These are phyloP conservation scores for Egretta garzetta DNA, from an alignment of 2,113 vertebrate species.

Conservation along the genomic window DNA sequence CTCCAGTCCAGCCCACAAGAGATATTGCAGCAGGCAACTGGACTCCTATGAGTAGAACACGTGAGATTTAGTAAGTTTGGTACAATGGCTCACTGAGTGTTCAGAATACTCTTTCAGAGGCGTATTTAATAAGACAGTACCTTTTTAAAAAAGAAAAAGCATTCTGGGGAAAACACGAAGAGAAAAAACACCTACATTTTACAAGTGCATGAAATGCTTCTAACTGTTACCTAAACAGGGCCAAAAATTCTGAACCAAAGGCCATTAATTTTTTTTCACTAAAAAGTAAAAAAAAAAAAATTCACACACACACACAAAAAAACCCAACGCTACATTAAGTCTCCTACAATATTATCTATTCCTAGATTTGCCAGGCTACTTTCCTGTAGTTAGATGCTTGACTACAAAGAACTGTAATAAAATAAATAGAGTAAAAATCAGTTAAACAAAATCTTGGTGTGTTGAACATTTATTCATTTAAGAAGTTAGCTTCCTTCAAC, in stretches of 20 bases:
- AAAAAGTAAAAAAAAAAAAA: conserved; percentile 60
- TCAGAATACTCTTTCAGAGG: conserved; percentile 66
- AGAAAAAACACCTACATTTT: conserved; percentile 58
- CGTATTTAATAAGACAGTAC: conserved; percentile 57
- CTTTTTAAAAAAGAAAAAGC: conserved; percentile 55
- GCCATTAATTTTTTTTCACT: conserved; percentile 62
- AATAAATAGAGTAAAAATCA: conserved; percentile 83
- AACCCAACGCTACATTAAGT: conserved; percentile 31
- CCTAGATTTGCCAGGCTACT: conserved; percentile 69
- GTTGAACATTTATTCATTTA: conserved; percentile 64
- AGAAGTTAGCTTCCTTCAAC: conserved; percentile 65
- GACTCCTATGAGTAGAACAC: conserved; percentile 44
- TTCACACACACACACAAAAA: not conserved
- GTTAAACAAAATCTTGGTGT: conserved; percentile 70
- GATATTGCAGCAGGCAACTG: not conserved
- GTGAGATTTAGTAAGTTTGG: conserved; percentile 40
- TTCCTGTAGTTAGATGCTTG: conserved; percentile 71
- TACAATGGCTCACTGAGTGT: conserved; percentile 73
- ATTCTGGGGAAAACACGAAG: conserved; percentile 52
- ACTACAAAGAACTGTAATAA: conserved; percentile 78
- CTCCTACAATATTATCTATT: conserved; percentile 55
- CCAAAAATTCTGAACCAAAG: conserved; percentile 71
- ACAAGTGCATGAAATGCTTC: conserved; percentile 53
- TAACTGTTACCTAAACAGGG: conserved; percentile 33
- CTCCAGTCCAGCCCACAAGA: not conserved